Base-by-base conservation (phyloP, 2,113 vertebrate genomes). In the Dermatemys mawii region DNA sequence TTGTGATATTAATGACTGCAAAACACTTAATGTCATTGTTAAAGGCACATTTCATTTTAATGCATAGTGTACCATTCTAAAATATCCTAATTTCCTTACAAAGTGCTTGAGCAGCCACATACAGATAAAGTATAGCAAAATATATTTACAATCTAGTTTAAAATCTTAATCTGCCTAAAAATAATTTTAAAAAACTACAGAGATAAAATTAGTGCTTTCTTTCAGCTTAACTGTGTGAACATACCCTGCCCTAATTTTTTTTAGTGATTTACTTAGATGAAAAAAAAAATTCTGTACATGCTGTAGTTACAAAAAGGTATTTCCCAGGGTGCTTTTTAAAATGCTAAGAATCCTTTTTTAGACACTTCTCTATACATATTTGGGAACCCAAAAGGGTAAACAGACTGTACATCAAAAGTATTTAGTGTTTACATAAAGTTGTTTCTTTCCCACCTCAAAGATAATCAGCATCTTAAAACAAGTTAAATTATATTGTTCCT, bases 131-230 rank as follows among this genome's bases (percentile, higher is more conserved):
- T 98, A 98, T 98, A 98, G 98, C 98, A 99, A 98, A 98, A 98
- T 98, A 98, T 99, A 98, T 99, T 98, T 99, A 99, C 99, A 99
- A 98, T 98, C 98, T 98, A 99, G 97, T 98, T 99, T 98, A 98
- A 98, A 98, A 97, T 98, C 98, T 98, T 97, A 97, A 98, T 99
- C 98, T 98, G 98, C 98, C 97, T 98, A 99, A 98, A 98, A 98
- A 98, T 98, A 95, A 98, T 82, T 96, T 98, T 79, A 97, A 97
- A 97, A 98, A 98, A 97, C 98, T 98, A 98, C 98, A 98, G 97
- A 97, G 98, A 98, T 98, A 99, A 98, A 99, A 99, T 99, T 99
- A 99, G 99, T 99, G 99, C 99, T 98, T 98, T 98, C 92, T 98
- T 98, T 99, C 98, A 99, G 98, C 98, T 99, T 98, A 98, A 98